Base-by-base conservation (phyloP, 2,113 vertebrate genomes). In the Syngnathus typhle region DNA sequence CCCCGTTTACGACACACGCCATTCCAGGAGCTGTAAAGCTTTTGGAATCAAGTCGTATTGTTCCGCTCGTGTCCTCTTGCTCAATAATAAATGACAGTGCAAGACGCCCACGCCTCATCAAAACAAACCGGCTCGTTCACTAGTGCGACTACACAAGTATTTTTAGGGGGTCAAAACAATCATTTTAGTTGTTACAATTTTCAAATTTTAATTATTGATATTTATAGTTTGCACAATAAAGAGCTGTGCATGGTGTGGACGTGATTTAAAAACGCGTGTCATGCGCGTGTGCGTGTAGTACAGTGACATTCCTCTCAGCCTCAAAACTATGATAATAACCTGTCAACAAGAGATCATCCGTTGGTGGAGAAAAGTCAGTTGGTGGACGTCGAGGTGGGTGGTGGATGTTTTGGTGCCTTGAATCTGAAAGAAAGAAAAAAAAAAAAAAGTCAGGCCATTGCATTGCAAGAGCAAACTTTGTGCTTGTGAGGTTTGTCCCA, bases 301-400 rank as follows among this genome's bases (percentile, higher is more conserved):
- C 70, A 41, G 81, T 65, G 75, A 81, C 83, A 85, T 88, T 88
- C 84, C 83, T 87, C 64, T 77, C 23, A 44, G 64, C 55, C 71
- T 75, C 69, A 69, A 79, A 86, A 82, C 76, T 75, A 72, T 0
- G 64, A 85, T 88, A 88, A 88, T 89, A 88, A 84, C 82, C 67
- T 89, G 85, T 89, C 85, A 84, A 81, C 85, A 73, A 71, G 73
- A 75, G 83, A 88, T 87, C 86, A 83, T 78, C 72, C 67, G 64
- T 49, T 69, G 23, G 77, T 62, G 44, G 73, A 73, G 63, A 36
- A 54, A 52, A 81, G 70, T 71, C n/a, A 60, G 68, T 54, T 66
- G 76, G 62, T 46, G 64, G 72, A 70, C 73, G 63, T 65, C 73
- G 52, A 47, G 49, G 70, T 84, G 81, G 79, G 74, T 77, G 84